Evolutionary conservation across 2,113 vertebrate species (phyloP), one percentile per base, ranked within the genome.

Genomic region (Sprattus sprattus): DNA sequence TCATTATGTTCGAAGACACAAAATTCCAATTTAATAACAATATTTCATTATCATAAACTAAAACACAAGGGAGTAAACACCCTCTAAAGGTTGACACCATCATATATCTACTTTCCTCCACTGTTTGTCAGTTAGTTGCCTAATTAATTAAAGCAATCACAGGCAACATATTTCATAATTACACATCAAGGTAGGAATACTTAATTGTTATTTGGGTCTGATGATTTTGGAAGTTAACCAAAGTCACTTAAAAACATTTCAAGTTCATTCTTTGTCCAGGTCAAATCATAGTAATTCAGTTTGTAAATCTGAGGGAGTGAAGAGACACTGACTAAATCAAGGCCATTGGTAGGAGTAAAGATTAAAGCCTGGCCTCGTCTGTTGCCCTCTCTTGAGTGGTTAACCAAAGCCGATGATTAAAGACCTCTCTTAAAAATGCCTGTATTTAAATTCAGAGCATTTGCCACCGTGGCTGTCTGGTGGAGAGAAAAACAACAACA

Each of bases 91-190:
- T 91, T 60, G 86, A 93, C 91, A 91, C 91, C 91, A 91, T 92
- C 92, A 91, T 90, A 89, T 87, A 92, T 91, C 92, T 78, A 92
- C 91, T 93, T 93, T 2, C 28, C 71, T 15, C 11, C 93, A 92
- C 91, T 93, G 93, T 93, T 94, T 93, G 93, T 94, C 94, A 93
- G 94, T 95, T 91, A 94, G 94, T 95, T 93, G 92, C 91, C 94
- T 93, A 91, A 90, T 93, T 95, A 95, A 95, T 95, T 91, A 94
- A 95, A 92, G 91, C 93, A 94, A 94, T 95, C 93, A 93, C 91
- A 90, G 92, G 85, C 90, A 86, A 92, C 87, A 93, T 93, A 91
- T 93, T 91, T 87, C 88, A 93, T 94, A 93, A 94, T 92, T 93
- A 94, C 91, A 93, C 93, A 93, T 93, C 92, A 92, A 92, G 91